Base-by-base conservation (phyloP, 2,113 vertebrate species). In the Engraulis encrasicolus region DNA sequence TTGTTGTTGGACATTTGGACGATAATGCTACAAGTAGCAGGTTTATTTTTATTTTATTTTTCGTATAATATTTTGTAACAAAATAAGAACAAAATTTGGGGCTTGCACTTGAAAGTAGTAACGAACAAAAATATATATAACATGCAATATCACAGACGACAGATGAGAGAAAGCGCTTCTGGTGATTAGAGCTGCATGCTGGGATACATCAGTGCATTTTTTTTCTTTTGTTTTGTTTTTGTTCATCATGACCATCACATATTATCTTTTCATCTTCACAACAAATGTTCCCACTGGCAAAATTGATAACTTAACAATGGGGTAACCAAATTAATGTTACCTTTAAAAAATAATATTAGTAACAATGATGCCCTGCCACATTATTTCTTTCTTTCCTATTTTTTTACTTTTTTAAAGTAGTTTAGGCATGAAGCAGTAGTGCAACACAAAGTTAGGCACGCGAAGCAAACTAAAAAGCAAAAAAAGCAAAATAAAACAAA, bases 371-470 rank as follows among this genome's bases (percentile, higher is more conserved):
- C 71, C 31, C 36, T 82, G 45, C 80, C 78, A 34, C 14, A 34
- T 14, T 74, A 82, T 84, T 87, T n/a, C n/a, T n/a, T n/a, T n/a
- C n/a, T n/a, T n/a, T n/a, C n/a, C n/a, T n/a, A n/a, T n/a, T 83
- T 78, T 83, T 84, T 37, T 48, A 38, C 18, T 78, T 52, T 37
- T 27, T 77, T 79, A 12, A 74, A 74, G 34, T 38, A 84, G 61
- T 85, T 52, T 58, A 84, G 80, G 52, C 58, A 84, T 71, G 15
- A 83, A 49, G 78, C 71, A n/a, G 37, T 37, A 84, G 48, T 78
- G 48, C 11, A 78, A 50, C 50, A 82, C 78, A 31, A 48, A 17
- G 19, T 77, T 23, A 49, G 49, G 77, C 74, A 49, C 58, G 85
- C 23, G 49, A 78, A 66, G 34, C 12, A 84, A 82, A 79, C 15